phyloP scores from a whole-genome alignment of 2,888 invertebrate species.

The Pyrocoelia pectoralis region DNA sequence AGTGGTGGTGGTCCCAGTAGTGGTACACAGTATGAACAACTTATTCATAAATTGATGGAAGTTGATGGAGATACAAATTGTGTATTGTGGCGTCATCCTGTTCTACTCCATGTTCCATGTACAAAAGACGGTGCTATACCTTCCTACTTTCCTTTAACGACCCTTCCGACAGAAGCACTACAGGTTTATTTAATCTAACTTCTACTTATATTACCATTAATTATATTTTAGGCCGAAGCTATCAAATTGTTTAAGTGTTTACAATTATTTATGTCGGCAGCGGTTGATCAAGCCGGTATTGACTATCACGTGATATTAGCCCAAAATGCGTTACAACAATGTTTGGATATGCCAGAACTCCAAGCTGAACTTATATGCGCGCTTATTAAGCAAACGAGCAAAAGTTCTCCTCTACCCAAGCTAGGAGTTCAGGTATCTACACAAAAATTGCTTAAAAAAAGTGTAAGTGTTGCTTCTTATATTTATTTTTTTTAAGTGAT shows the following conservation, averaged over 20 bases:
- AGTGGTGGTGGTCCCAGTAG: constrained; percentile 90
- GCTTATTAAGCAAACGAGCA: constrained; percentile 90
- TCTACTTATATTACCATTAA: background rate
- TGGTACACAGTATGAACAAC: constrained; percentile 95
- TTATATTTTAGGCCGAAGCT: constrained; percentile 72
- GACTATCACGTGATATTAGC: constrained; percentile 98
- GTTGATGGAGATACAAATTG: constrained; percentile 93
- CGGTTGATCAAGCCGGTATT: constrained; percentile 93
- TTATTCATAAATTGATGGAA: constrained; percentile 96
- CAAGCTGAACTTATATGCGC: constrained; percentile 94
- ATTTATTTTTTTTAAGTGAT: constrained; percentile 46
- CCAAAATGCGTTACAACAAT: constrained; percentile 94
- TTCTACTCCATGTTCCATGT: constrained; percentile 74
- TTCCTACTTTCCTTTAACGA: constrained; percentile 81
- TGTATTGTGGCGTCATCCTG: constrained; percentile 93
- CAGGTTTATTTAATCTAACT: constrained; percentile 62
- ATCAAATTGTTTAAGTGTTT: constrained; percentile 96
- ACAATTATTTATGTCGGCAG: constrained; percentile 95
- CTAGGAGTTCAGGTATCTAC: constrained; percentile 66
- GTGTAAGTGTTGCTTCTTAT: constrained; percentile 71
- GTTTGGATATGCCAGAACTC: constrained; percentile 87
- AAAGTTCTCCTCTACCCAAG: constrained; percentile 76
- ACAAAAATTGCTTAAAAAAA: constrained; percentile 63
- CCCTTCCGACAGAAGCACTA: constrained; percentile 85
- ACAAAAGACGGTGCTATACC: constrained; percentile 87